Evolutionary conservation across 2,888 invertebrate species (phyloP).

Genomic region (Glaucopsyche alexis): DNA sequence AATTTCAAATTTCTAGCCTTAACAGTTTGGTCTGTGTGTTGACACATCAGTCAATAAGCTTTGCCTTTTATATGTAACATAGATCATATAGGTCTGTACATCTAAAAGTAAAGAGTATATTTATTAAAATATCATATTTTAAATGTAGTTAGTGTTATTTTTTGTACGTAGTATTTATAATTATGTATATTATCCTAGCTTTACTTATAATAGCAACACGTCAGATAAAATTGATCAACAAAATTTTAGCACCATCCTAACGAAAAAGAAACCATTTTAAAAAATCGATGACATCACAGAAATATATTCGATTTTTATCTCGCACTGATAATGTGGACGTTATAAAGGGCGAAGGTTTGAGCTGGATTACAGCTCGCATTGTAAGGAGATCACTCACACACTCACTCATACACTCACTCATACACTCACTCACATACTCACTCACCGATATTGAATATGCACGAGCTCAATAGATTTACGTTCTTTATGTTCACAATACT

Average conservation of each 20-base stretch:
- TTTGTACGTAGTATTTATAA: too few species aligned
- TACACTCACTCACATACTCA: slow-evolving; percentile 39
- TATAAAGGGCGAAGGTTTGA: slow-evolving; percentile 42
- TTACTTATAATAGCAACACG: too few species aligned
- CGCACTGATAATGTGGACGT: slow-evolving; percentile 29
- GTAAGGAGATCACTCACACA: slow-evolving; percentile 52
- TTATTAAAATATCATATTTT: too few species aligned
- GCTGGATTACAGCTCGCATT: slow-evolving; percentile 65
- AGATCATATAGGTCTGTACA: too few species aligned
- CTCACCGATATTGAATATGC: slow-evolving; percentile 66
- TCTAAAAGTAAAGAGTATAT: too few species aligned
- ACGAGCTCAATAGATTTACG: slow-evolving; percentile 50
- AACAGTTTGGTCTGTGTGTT: too few species aligned
- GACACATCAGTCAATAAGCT: too few species aligned
- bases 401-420: slow-evolving; percentile 32
- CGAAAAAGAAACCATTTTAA: background rate
- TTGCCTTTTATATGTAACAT: too few species aligned
- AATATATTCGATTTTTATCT: slow-evolving; percentile 24
- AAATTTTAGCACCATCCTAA: background rate
- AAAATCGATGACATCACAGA: background rate
- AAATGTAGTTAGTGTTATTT: too few species aligned
- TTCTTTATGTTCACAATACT: slow-evolving; percentile 33
- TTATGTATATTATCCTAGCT: too few species aligned
- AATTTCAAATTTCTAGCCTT: too few species aligned
- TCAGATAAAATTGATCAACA: too few species aligned